Percentiles rank a stretch among this genome's conserved stretches.
These are phyloP conservation scores for Seira musarum DNA, from an alignment of 2,888 invertebrate species.

Conservation along the genomic window DNA sequence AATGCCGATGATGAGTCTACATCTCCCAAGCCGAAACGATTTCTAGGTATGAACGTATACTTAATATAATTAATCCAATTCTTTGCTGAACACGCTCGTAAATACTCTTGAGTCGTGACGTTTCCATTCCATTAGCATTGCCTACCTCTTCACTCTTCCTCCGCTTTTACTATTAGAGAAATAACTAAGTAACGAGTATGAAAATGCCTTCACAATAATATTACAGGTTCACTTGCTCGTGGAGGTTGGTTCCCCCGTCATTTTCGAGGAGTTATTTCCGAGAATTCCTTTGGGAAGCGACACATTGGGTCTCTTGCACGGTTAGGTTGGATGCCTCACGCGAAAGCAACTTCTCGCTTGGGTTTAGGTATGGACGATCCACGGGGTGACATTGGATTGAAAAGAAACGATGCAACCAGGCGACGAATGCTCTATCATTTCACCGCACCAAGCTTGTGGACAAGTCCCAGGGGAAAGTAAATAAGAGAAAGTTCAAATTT, in stretches of 20 bases:
- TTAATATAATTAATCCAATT: too few relatives aligned
- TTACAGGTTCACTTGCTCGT: constrained; percentile 65
- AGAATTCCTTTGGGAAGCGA: constrained; percentile 63
- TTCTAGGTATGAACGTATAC: constrained; percentile 51
- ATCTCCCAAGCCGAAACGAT: constrained; percentile 51
- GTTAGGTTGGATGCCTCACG: constrained; percentile 63
- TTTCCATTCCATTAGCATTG: too few relatives aligned
- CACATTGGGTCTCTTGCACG: constrained; percentile 66
- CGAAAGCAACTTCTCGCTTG: constrained; percentile 46
- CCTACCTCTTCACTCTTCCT: too few relatives aligned
- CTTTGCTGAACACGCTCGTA: too few relatives aligned
- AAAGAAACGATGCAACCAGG: constrained; percentile 55
- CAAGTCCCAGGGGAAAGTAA: constrained; percentile 61
- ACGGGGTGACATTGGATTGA: constrained; percentile 56
- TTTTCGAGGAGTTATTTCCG: constrained; percentile 66
- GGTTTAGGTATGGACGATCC: constrained; percentile 26
- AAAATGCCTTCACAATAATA: not conserved
- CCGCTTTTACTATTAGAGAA: too few relatives aligned
- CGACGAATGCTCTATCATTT: constrained; percentile 57
- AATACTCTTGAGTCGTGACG: too few relatives aligned
- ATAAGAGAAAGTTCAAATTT: too few relatives aligned
- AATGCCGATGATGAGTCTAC: constrained; percentile 21
- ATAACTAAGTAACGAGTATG: too few relatives aligned
- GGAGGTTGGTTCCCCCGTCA: constrained; percentile 69
- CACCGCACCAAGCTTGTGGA: constrained; percentile 53